Base-by-base conservation (phyloP, 2,888 invertebrate species). In the Schizotus pectinicornis region DNA sequence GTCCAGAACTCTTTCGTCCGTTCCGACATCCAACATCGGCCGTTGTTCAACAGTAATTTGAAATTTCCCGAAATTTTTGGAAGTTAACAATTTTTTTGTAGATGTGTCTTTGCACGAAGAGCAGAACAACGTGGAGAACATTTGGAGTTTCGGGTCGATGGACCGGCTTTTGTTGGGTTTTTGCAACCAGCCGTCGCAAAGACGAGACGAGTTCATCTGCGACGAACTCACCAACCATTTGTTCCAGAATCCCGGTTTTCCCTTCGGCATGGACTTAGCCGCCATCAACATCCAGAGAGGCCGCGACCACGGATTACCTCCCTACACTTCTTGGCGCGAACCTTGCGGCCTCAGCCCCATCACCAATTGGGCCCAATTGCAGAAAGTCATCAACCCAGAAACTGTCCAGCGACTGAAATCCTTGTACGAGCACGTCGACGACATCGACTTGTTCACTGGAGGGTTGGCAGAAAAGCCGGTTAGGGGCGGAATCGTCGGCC, bases 281-380 rank as follows among this genome's bases (percentile, higher is more conserved):
- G 91, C 95, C 0, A 88, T 95, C 50, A 95, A 95, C 70, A 90
- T 95, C 34, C 94, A 95, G 76, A 80, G 91, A 49, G 95, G 92
- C 0, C 83, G 95, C 31, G 95, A 95, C 75, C 95, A 95, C 73
- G 95, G 95, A 0, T 82, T 94, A 0, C 88, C 92, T 0, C 83
- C 90, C 0, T 95, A 94, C 73, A 89, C 89, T 0, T 77, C 85
- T 0, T 95, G 92, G 92, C 83, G 93, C 32, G 85, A 87, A 61
- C 90, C 92, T 0, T 94, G 94, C 73, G 91, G 91, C 0, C 76
- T 93, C 1, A 84, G 87, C 0, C 79, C 84, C 1, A 84, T 93
- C 11, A 80, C 79, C 9, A 82, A 79, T 36, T 94, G 92, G 85
- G 83, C 85, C 6, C 92, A 93, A 68, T 80, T 94, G 33, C 83